Evolutionary conservation across 2,113 vertebrate genomes (phyloP), one percentile per base, ranked within the genome.

Genomic region (Caranx ignobilis): DNA sequence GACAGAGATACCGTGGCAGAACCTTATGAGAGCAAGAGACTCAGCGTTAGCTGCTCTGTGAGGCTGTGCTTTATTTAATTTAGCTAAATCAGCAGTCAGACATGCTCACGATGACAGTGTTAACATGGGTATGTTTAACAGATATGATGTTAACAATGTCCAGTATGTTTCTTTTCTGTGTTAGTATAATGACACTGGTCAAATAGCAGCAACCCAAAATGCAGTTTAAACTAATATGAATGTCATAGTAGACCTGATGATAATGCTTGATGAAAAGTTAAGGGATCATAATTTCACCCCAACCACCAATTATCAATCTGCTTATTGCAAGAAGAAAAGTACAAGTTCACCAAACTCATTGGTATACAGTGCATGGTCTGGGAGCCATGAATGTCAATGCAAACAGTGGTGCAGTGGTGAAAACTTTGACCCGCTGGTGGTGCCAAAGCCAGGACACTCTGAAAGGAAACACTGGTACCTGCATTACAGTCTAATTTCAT

Each of bases 1-100:
- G 72, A 77, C 67, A 77, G 59, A 72, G 72, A 80, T 69, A 68
- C 61, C 67, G 66, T 32, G 35, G 10, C 21, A n/a, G n/a, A 8
- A 12, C 16, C 12, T 71, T 32, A 45, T 52, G 72, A 80, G 72
- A 61, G 55, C 54, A 67, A 31, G 47, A 71, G 39, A 48, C 43
- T 32, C 13, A 52, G 37, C 12, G 55, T 59, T 57, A 21, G 9
- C 34, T 26, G 76, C 71, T 72, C 37, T 48, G 54, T 61, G 31
- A 54, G 35, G 35, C 63, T 63, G 41, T 54, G 37, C 65, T 68
- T 41, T 41, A 41, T 41, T 41, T 41, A 10, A 41, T 41, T 4
- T 37, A 37, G 18, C 35, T 54, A 39, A 68, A 39, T 43, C 26
- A 80, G 10, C 15, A 34, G 19, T 15, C 64, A 10, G 12, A 47